Base-by-base conservation (phyloP, 1,140 invertebrate genomes). In the Drosophila yakuba region DNA sequence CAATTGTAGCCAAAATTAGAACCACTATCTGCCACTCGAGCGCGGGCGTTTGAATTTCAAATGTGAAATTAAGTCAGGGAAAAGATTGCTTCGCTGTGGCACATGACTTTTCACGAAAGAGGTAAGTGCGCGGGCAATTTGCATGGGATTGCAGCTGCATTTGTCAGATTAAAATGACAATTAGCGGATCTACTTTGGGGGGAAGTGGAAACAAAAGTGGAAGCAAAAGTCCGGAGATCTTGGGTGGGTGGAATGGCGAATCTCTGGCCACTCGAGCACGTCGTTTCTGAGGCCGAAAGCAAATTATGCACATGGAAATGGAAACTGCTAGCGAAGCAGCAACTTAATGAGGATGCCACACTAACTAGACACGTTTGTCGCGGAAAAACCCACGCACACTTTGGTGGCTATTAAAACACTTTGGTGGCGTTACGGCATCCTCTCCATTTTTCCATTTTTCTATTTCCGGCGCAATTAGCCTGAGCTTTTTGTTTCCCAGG, bases 381-480 rank as follows among this genome's bases (percentile, higher is more conserved):
- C 74, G 32, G 44, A 25, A 47, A 48, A 25, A 47, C 48, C 63
- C 74, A 59, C 73, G 69, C 68, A 85, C 81, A 66, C 80, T 74
- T 75, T 83, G 83, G 79, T 89, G 84, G 63, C 76, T 72, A 83
- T 89, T 86, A 79, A 82, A 83, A 77, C 84, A 83, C 84, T 89
- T 89, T 84, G 84, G 84, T 84, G 84, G 74, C 77, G 66, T 83
- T 83, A 69, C 69, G 67, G 74, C 69, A 74, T 58, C 66, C 68
- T 71, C 68, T 68, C 47, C 41, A 71, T 71, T 68, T 72, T 41
- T 68, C 47, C 41, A 71, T 71, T 68, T 72, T 41, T 67, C 64
- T 88, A 88, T 88, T 88, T 88, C 84, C 84, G 84, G 84, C 84
- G 72, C 84, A 88, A 88, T 88, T 88, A 88, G 77, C 43, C 17